These are phyloP conservation scores for Blomia tropicalis DNA, from an alignment of 2,888 invertebrate genomes.

Conservation along the genomic window DNA sequence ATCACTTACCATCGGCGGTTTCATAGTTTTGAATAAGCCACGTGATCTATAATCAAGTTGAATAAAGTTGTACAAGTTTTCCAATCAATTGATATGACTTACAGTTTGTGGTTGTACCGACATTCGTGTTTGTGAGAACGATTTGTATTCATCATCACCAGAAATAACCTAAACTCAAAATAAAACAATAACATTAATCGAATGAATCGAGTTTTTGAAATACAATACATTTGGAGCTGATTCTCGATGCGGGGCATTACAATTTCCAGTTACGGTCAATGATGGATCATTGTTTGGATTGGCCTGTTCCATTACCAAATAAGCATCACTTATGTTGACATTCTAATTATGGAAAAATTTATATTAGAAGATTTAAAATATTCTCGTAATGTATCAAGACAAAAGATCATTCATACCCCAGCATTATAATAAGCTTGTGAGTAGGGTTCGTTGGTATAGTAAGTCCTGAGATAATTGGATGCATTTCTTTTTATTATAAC, in stretches of 20 bases:
- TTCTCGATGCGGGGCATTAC: background rate
- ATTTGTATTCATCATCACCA: background rate
- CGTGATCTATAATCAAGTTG: slow-evolving; percentile 46
- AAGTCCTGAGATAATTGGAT: slow-evolving; percentile 13
- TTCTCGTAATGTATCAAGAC: background rate
- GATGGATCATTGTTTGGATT: slow-evolving; percentile 9
- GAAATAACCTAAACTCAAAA: background rate
- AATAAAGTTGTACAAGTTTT: background rate
- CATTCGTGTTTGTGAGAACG: slow-evolving; percentile 22
- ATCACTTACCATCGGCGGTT: slow-evolving; percentile 63
- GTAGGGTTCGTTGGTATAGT: slow-evolving; percentile 23
- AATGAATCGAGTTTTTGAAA: slow-evolving; percentile 3
- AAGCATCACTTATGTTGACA: slow-evolving; percentile 22
- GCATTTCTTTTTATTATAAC: background rate
- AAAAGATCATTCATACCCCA: slow-evolving; percentile 10
- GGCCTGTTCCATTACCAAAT: slow-evolving; percentile 24
- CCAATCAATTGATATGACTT: slow-evolving; percentile 4
- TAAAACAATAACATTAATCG: background rate
- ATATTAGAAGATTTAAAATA: background rate
- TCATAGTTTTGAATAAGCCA: slow-evolving; percentile 98
- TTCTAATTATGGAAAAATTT: slow-evolving; percentile 8
- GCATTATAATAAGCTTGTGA: slow-evolving; percentile 24
- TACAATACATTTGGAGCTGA: background rate
- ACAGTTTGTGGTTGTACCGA: slow-evolving; percentile 25
- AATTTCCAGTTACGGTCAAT: background rate